phyloP scores from a whole-genome alignment of 2,113 vertebrate species.

The Leucoraja erinaceus region DNA sequence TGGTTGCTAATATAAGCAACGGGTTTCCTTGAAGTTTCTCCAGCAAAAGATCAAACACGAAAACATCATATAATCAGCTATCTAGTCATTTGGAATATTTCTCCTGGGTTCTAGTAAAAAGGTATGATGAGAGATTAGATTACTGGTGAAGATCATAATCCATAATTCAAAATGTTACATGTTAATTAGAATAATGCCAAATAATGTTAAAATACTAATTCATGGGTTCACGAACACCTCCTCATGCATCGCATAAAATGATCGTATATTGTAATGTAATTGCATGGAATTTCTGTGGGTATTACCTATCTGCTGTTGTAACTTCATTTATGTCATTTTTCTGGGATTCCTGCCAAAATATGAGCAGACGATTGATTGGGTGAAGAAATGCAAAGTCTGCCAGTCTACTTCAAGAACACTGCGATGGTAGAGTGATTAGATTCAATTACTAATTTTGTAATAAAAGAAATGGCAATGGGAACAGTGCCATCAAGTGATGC shows the following conservation, averaged over 20 bases:
- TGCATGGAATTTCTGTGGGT: not conserved
- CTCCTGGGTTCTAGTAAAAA: not conserved
- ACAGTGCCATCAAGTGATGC: conserved; percentile 99
- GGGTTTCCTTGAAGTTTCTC: not conserved
- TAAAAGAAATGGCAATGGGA: conserved; percentile 80
- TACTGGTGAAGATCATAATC: not conserved
- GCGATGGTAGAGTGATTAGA: not conserved
- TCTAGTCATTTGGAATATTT: not conserved
- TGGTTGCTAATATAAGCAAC: not conserved
- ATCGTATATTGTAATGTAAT: not conserved
- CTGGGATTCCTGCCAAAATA: not conserved
- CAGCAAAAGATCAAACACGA: not conserved
- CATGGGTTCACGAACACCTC: not conserved
- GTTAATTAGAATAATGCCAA: not conserved
- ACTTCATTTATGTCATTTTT: not conserved
- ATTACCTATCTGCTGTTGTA: not conserved
- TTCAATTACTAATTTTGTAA: conserved; percentile 51
- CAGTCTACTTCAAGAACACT: not conserved
- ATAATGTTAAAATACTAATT: not conserved
- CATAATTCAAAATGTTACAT: not conserved
- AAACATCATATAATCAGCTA: not conserved
- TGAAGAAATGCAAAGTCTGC: not conserved
- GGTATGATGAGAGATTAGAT: not conserved
- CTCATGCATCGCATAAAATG: not conserved
- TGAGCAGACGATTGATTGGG: not conserved